Base-by-base conservation (phyloP, 2,797 vertebrate species). In the Cacajao melanocephalus region DNA sequence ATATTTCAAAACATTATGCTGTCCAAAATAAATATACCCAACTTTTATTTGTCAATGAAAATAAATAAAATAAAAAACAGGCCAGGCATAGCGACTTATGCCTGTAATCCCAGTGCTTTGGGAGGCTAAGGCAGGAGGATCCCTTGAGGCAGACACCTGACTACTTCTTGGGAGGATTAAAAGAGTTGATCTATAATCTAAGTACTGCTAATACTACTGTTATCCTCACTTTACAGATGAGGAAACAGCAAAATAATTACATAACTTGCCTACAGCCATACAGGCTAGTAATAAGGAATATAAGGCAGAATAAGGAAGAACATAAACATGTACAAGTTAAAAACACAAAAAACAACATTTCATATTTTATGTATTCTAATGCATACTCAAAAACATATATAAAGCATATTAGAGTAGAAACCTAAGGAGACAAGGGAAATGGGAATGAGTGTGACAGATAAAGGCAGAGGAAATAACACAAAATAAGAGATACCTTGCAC, bases 191-290 rank as follows among this genome's bases (percentile, higher is more conserved):
- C 39, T 80, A 50, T 61, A 86, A 87, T 87, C 70, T 81, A 90
- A 93, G 22, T 91, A 73, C 48, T 52, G 93, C 33, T 75, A 93
- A 17, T 91, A 73, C 48, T 52, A 94, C 26, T 75, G 57, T 50
- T 86, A 82, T n/a, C 75, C 44, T 96, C 44, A 64, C 61, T 89
- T 93, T 78, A 92, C 11, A 90, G 46, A 73, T 79, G 20, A 67
- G 20, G 44, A 93, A 96, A 89, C 24, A 28, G 50, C 76, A 82
- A 86, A 86, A 89, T 57, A 15, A 12, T 44, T 55, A 86, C 19
- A 5, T 50, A 88, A 92, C 44, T 30, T 64, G 12, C 17, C 92
- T 64, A 50, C 30, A 52, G 46, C 76, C 33, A 61, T 39, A 86
- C 39, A 90, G 48, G 48, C 58, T 75, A 90, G 15, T 41, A 87